Evolutionary conservation across 2,888 invertebrate genomes (phyloP), one percentile per base, ranked within the genome.

Genomic region (Philaethria dido): DNA sequence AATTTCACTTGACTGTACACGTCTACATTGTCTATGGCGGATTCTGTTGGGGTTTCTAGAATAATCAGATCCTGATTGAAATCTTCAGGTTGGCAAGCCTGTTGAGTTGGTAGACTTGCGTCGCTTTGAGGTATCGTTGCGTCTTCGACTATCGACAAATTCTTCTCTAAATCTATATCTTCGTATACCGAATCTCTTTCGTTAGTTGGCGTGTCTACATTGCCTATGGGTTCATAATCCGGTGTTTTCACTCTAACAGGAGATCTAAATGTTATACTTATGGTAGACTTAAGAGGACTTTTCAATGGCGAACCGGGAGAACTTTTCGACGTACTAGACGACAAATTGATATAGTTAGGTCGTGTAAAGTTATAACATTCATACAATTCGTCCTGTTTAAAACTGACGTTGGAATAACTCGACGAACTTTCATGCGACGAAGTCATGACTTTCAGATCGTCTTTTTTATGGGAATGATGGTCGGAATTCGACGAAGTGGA

Each of bases 1-100:
- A 96, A 95, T 75, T 96, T 96, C 0, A 96, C 96, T 92, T 96
- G 94, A 74, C 96, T 96, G 77, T 96, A 96, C 0, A 96, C 94
- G 62, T 93, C 93, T 2, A 89, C 88, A 52, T 89, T 89, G 4
- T 85, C 80, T 29, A 89, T 86, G 20, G 79, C 62, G 0, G 82
- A 78, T 72, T 94, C 94, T 72, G 94, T 92, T 8, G 94, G 93
- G 0, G 94, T 94, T 81, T 94, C 94, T 69, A 94, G 74, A 42
- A 94, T 85, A 0, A 93, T 92, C 16, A 92, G 69, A 75, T 92
- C 90, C 44, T 85, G 77, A 44, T 77, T 77, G 33, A 83, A 81
- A 65, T 82, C 80, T 22, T 86, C 85, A 18, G 93, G 93, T 78
- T 93, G 94, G 75, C 91, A 93, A 13, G 94, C 94, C 74, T 94